Base-by-base conservation (phyloP, 30 jellyfish, hydroid and myxozoan species). In the Pelagia noctiluca region DNA sequence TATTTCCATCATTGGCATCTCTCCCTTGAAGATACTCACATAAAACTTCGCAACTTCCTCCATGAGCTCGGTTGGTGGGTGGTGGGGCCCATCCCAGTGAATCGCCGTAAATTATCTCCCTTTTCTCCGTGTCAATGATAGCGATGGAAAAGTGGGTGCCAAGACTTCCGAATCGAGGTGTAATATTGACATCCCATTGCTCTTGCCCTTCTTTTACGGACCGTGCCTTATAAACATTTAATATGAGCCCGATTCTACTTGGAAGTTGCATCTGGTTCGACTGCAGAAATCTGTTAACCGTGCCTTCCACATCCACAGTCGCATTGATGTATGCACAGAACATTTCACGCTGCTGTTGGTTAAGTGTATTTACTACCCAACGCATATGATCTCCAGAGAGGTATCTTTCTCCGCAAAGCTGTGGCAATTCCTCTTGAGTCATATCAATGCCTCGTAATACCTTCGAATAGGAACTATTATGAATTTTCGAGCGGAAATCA, bases 341-440 rank as follows among this genome's bases (percentile, higher is more conserved):
- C 66, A 50, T 50, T 50, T 50, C 66, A 8, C 24, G 21, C 24
- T 50, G 66, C 66, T 50, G 66, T 30, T 50, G 66, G 66, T 50
- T 50, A 25, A 50, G 75, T 63, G 34, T 63, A 23, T 28, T 63
- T 7, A 31, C 34, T 2, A 63, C 3, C 75, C 75, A 63, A 28
- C 75, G 11, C 34, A 63, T 63, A 63, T 63, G 75, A 19, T 63
- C 75, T 23, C 75, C 75, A 0, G 75, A 63, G 5, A 63, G 10
- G 18, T 21, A 28, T 12, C 75, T 5, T 63, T 63, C 37, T 5
- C 75, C 75, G 19, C 75, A 63, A 22, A 63, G 4, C 31, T 63
- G 75, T 21, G 75, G 42, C 50, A 63, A 50, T 50, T 50, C 66
- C 66, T 7, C 66, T 50, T 25, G 66, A 1, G 66, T 50, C 66